These are phyloP conservation scores for Panurus biarmicus DNA, from an alignment of 2,113 vertebrate genomes.

Conservation along the genomic window DNA sequence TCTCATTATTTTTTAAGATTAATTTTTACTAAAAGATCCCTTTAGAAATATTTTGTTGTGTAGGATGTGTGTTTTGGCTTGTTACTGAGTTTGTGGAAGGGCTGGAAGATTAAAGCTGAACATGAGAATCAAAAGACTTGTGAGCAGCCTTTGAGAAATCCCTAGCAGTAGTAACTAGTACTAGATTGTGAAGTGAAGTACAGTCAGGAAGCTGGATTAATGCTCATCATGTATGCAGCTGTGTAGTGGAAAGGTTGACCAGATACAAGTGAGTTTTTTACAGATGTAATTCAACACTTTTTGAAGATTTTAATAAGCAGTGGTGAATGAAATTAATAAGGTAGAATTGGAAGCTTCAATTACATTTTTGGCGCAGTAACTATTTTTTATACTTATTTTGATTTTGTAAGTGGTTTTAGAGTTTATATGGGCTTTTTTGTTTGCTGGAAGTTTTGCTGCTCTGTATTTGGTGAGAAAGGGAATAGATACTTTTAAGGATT, in stretches of 20 bases:
- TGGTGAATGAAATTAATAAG: not conserved
- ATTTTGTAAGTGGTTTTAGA: not conserved
- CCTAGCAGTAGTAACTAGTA: not conserved
- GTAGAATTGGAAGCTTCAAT: not conserved
- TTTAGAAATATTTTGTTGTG: not conserved
- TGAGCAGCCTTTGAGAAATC: not conserved
- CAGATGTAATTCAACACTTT: not conserved
- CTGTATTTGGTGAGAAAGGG: not conserved
- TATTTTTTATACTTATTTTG: not conserved
- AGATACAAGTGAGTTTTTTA: not conserved
- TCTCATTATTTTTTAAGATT: not conserved
- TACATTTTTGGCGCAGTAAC: not conserved
- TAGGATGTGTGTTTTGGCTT: not conserved
- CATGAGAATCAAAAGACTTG: not conserved
- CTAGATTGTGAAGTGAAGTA: not conserved
- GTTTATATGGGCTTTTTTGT: not conserved
- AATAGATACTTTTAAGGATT: not conserved
- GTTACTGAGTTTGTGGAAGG: not conserved
- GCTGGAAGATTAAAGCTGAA: not conserved
- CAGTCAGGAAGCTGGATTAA: not conserved
- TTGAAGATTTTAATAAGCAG: not conserved
- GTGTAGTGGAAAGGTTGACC: not conserved
- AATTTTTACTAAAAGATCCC: not conserved
- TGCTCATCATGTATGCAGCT: not conserved
- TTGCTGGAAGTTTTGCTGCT: not conserved